Base-by-base conservation (phyloP, 2,113 vertebrate genomes). In the Lasiurus cinereus region DNA sequence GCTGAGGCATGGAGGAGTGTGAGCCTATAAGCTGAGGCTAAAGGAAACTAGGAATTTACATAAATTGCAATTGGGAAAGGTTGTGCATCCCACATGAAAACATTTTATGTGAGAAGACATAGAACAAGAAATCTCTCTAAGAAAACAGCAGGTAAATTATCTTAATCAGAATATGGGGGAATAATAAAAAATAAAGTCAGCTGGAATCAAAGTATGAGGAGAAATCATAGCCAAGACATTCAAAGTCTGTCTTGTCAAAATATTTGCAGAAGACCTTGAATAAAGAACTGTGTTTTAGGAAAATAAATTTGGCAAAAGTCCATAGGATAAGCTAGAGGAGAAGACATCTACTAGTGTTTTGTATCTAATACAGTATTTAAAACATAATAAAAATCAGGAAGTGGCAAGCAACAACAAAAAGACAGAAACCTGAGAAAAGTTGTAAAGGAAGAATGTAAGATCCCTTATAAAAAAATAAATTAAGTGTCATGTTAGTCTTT, bases 311-410 rank as follows among this genome's bases (percentile, higher is more conserved):
- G 29, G 31, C 79, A 79, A 33, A 22, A 72, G 15, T 70, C 93
- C 74, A 52, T 69, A 73, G 36, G 24, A 73, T 15, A 86, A 36
- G 52, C 64, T 73, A 1, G 33, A 78, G 39, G 36, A n/a, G n/a
- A 89, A 39, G 13, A 33, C 12, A 73, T 85, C 54, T 88, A 21
- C 54, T 56, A 59, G 56, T 59, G 12, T 78, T 88, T 83, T 72
- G 52, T 86, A 89, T 89, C 6, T 88, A 64, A 70, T 54, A 69
- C 8, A 78, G 15, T 85, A 82, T 10, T 56, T 77, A 27, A 70
- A 19, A 27, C 14, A 77, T 85, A 62, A 85, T 59, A 54, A 96
- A 94, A 93, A 50, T 77, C 12, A 69, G 56, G 18, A 87, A 67
- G 29, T 56, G 67, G n/a, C 22, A 62, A 90, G 59, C 69, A 94